Percentiles rank a stretch among this genome's conserved stretches.
These are phyloP conservation scores for Psittacula echo DNA, from an alignment of 2,797 vertebrate species.

Conservation along the genomic window DNA sequence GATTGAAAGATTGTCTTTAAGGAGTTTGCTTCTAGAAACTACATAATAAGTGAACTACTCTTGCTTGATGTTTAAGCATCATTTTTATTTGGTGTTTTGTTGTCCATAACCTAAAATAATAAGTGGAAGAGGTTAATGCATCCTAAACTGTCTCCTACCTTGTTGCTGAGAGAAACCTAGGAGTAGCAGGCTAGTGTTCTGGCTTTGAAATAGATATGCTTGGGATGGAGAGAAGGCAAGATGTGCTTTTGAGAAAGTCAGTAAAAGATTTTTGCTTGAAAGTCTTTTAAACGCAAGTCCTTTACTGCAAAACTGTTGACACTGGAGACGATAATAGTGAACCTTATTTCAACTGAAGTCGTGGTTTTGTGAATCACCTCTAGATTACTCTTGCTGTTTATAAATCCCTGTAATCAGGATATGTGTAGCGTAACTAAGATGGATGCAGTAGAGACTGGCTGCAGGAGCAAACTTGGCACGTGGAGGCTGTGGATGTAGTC, in stretches of 20 bases:
- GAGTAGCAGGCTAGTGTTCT: neutral
- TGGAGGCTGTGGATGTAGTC: neutral
- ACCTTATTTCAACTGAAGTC: neutral
- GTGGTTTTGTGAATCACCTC: neutral
- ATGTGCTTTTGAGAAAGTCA: neutral
- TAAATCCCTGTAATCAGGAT: neutral
- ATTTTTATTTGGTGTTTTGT: neutral
- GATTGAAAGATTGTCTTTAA: neutral
- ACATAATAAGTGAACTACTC: accelerated
- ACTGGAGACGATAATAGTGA: neutral
- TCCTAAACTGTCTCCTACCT: neutral
- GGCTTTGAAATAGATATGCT: neutral
- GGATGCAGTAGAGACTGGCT: neutral
- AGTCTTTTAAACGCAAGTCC: neutral
- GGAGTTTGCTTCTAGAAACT: neutral
- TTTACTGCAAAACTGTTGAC: neutral
- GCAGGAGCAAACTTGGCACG: neutral
- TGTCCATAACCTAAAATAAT: neutral
- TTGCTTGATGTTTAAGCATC: neutral
- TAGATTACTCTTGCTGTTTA: neutral
- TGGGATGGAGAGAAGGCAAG: neutral
- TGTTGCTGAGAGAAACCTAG: accelerated
- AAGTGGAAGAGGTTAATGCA: neutral
- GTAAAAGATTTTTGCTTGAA: neutral
- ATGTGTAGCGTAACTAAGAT: neutral